phyloP scores from a whole-genome alignment of 92 coral and sea anemone species.

The Epizoanthus rinbou region DNA sequence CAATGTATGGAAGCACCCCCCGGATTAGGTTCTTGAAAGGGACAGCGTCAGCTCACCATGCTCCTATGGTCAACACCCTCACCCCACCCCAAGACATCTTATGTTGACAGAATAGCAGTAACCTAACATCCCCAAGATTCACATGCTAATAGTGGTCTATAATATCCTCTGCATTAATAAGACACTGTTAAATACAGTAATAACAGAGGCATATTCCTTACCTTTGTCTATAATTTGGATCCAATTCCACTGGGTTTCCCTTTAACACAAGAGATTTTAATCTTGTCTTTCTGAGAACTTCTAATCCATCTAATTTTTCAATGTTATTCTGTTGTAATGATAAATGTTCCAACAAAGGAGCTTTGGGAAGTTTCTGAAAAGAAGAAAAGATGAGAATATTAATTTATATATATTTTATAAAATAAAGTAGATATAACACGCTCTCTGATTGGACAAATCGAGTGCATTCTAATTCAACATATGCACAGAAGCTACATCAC shows the following conservation, averaged over 20 bases:
- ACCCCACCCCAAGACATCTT: not conserved
- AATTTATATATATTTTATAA: no score
- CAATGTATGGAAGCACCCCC: no score
- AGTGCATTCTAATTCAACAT: no score
- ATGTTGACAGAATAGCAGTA: no score
- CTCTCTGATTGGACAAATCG: no score
- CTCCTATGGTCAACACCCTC: not conserved
- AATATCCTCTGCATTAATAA: no score
- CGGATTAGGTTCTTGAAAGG: no score
- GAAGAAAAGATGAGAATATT: not conserved
- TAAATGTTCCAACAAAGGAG: constrained; percentile 84
- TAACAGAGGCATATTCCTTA: constrained; percentile 39
- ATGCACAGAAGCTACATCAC: no score
- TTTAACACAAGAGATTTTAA: constrained; percentile 80
- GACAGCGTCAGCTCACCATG: no score
- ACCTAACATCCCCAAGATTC: not conserved
- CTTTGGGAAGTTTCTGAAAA: constrained; percentile 85
- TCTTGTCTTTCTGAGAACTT: constrained; percentile 68
- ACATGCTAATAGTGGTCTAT: not conserved
- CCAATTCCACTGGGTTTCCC: constrained; percentile 91
- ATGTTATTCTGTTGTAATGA: constrained; percentile 93
- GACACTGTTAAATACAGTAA: not conserved
- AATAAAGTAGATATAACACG: no score
- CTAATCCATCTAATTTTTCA: constrained; percentile 76
- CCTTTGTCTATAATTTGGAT: constrained; percentile 87